These are phyloP conservation scores for Datnioides undecimradiatus DNA, from an alignment of 2,113 vertebrate species.

Conservation along the genomic window DNA sequence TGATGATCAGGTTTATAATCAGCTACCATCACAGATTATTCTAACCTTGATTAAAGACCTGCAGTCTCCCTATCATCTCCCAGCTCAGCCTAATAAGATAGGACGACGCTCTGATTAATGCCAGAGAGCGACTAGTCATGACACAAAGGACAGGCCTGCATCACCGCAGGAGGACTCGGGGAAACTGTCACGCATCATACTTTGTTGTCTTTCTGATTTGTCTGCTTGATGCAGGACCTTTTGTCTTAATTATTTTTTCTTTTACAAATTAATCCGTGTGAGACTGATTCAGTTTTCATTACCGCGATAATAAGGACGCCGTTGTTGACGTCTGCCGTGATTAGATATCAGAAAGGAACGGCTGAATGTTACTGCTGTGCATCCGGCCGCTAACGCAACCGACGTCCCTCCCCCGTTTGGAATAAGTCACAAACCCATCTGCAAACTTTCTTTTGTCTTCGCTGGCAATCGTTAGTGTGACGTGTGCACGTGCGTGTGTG, in stretches of 20 bases:
- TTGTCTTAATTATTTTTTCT: constrained; percentile 77
- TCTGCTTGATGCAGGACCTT: constrained; percentile 67
- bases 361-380: constrained; percentile 13
- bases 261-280: constrained; percentile 75
- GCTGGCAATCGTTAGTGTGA: constrained; percentile 7
- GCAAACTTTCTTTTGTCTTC: constrained; percentile 55
- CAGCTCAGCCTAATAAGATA: constrained; percentile 80
- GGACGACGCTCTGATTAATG: constrained; percentile 82
- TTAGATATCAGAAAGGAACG: constrained; percentile 47
- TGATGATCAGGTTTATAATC: constrained; percentile 84
- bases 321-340: constrained; percentile 69
- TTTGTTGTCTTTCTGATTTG: constrained; percentile 64
- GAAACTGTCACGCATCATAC: constrained; percentile 58
- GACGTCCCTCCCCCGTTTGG: background rate
- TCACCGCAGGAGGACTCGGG: constrained; percentile 54
- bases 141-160: constrained; percentile 75
- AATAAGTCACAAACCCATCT: constrained; percentile 37
- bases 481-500: background rate
- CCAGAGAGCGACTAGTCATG: constrained; percentile 68
- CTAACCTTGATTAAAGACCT: constrained; percentile 85
- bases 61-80: constrained; percentile 80
- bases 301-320: constrained; percentile 49
- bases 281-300: constrained; percentile 77
- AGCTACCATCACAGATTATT: constrained; percentile 81
- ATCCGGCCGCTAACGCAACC: constrained; percentile 18